phyloP scores from a whole-genome alignment of 1,140 invertebrate species.

The Calliphora vicina region DNA sequence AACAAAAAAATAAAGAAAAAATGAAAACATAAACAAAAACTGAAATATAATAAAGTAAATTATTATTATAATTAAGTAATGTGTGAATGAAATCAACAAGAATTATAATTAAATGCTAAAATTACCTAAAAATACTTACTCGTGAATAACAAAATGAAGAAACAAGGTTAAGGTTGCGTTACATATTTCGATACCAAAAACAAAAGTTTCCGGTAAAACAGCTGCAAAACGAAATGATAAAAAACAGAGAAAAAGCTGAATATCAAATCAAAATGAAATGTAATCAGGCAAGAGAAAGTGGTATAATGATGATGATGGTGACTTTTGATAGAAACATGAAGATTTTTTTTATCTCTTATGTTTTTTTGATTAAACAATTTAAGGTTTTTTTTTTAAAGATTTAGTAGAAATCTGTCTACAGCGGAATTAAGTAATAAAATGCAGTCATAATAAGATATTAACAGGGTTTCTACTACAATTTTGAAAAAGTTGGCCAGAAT shows the following conservation, averaged over 20 bases:
- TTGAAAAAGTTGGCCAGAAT: no score
- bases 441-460: no score
- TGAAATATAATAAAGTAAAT: no score
- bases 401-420: no score
- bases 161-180: constrained; percentile 6
- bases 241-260: background rate
- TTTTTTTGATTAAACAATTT: no score
- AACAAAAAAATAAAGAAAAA: background rate
- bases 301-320: background rate
- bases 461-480: no score
- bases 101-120: background rate
- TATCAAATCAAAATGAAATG: background rate
- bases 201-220: background rate
- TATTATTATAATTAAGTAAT: background rate
- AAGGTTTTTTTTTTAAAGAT: no score
- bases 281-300: background rate
- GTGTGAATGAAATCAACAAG: background rate
- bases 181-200: background rate
- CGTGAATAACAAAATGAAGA: background rate
- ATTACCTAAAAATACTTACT: background rate
- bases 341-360: no score
- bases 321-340: background rate
- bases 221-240: background rate
- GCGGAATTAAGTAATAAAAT: no score
- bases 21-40: background rate